These are phyloP conservation scores for Microcebus tavaratra DNA, from an alignment of 2,113 vertebrate genomes.

Conservation along the genomic window DNA sequence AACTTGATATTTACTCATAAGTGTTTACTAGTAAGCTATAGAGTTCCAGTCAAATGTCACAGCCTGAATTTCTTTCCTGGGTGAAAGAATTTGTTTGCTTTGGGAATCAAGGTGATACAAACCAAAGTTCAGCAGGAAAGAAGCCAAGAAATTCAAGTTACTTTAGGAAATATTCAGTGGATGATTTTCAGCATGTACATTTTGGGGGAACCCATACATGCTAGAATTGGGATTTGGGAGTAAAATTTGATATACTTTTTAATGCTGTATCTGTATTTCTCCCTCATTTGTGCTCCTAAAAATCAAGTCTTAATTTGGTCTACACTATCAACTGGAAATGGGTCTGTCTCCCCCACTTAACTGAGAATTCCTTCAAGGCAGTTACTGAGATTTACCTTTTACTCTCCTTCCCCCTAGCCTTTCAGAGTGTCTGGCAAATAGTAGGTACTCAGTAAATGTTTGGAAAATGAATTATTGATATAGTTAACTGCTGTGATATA, in stretches of 20 bases:
- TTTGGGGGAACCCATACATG: neutral
- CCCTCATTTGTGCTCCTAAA: neutral
- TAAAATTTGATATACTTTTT: neutral
- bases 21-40: neutral
- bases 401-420: neutral
- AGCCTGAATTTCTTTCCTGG: neutral
- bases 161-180: neutral
- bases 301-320: neutral
- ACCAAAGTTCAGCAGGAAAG: neutral
- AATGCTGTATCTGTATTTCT: neutral
- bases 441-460: neutral
- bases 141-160: neutral
- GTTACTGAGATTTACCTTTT: neutral
- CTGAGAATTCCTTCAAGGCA: neutral
- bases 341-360: neutral
- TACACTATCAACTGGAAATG: neutral
- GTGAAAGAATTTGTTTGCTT: slow-evolving; percentile 28
- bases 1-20: slow-evolving; percentile 20
- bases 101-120: neutral
- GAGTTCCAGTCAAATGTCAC: slow-evolving; percentile 28
- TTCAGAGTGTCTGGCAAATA: neutral
- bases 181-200: neutral
- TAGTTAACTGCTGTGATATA: neutral
- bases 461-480: neutral
- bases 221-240: neutral